Evolutionary conservation across 2,888 invertebrate species (phyloP).

Genomic region (Suillia variegata): DNA sequence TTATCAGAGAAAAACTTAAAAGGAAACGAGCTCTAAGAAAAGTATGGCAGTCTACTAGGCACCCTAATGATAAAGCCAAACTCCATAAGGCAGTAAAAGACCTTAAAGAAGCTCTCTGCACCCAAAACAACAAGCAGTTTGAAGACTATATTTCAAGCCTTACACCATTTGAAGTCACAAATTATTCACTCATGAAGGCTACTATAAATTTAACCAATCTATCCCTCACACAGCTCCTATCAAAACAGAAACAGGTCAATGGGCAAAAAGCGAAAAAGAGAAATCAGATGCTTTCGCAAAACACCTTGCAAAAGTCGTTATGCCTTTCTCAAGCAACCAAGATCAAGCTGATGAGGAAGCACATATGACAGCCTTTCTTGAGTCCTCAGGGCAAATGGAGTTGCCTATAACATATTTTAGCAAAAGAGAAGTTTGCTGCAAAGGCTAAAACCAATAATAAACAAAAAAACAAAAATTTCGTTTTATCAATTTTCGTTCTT

Average conservation of each 20-base stretch:
- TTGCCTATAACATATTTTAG: neutral
- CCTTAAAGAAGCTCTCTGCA: no score
- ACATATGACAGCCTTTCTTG: no score
- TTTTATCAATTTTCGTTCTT: no score
- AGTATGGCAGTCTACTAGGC: neutral
- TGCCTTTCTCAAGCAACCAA: no score
- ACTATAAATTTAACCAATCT: neutral
- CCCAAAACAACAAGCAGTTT: no score
- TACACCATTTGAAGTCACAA: no score
- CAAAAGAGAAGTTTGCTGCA: neutral
- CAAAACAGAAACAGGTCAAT: neutral
- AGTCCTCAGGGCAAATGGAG: no score
- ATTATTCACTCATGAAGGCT: no score
- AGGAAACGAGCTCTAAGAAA: conserved; percentile 7
- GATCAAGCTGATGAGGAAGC: no score
- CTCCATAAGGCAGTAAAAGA: neutral
- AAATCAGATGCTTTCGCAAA: neutral
- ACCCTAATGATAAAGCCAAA: neutral
- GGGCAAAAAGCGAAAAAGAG: neutral
- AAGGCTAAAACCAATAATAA: no score
- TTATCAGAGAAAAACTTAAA: neutral
- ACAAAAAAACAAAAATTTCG: no score
- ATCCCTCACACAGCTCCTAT: neutral
- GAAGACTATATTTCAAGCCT: neutral
- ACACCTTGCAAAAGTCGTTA: neutral